phyloP scores from a whole-genome alignment of 1,140 invertebrate genomes.

The Drosophila sp. region DNA sequence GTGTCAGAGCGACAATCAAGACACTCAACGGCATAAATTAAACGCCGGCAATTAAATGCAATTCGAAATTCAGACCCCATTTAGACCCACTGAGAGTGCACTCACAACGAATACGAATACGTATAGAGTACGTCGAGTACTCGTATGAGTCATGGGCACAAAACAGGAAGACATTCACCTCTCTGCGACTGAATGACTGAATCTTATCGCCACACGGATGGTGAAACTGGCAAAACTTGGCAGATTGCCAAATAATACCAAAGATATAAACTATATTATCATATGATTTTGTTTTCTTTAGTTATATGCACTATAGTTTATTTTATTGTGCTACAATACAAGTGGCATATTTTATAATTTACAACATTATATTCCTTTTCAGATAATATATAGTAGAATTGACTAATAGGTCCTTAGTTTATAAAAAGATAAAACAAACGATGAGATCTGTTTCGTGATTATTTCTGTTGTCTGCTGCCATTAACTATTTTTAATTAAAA shows the following conservation, averaged over 20 bases:
- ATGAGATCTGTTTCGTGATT: too few relatives aligned
- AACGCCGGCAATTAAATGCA: slow-evolving; percentile 54
- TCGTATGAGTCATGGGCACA: slow-evolving; percentile 26
- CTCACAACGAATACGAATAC: slow-evolving; percentile 8
- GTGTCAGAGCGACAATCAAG: slow-evolving; percentile 40
- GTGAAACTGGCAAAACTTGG: slow-evolving; percentile 3
- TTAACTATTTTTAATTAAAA: not conserved
- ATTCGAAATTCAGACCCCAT: slow-evolving; percentile 37
- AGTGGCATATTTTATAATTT: too few relatives aligned
- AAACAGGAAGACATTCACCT: slow-evolving; percentile 44
- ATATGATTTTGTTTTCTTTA: not conserved
- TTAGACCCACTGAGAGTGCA: slow-evolving; percentile 28
- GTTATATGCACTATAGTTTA: not conserved
- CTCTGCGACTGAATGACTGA: not conserved
- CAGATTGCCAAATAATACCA: slow-evolving; percentile 11
- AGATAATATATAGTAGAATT: too few relatives aligned
- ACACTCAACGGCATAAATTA: slow-evolving; percentile 48
- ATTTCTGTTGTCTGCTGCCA: not conserved
- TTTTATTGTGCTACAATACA: not conserved
- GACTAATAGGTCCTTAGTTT: too few relatives aligned
- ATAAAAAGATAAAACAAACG: too few relatives aligned
- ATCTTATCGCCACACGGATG: slow-evolving; percentile 4
- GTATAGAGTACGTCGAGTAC: too few relatives aligned
- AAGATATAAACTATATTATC: not conserved
- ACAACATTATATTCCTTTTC: too few relatives aligned